A percentile compares a stretch with the other conserved stretches of the same genome.
Conservation (phyloP, 2,113 vertebrate species). For the Tonatia bakeri region DNA sequence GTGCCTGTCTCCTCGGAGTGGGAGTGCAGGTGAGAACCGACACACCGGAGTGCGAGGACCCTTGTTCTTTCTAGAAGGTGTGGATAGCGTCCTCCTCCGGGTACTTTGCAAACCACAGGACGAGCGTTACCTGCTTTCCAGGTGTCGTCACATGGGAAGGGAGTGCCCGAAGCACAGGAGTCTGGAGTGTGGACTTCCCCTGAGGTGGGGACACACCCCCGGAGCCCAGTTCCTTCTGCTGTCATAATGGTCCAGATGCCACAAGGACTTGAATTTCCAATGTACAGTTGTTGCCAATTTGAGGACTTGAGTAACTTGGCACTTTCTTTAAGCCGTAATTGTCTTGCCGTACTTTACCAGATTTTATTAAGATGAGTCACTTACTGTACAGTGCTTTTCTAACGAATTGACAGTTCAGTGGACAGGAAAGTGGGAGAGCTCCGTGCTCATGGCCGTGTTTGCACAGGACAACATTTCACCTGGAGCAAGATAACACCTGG, state of each 20-base stretch:
- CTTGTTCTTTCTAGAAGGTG: not conserved
- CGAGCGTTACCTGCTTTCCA: rapidly evolving
- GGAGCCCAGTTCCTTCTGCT: not conserved
- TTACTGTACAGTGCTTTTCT: not conserved
- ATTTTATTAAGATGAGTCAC: not conserved
- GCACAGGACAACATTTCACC: not conserved
- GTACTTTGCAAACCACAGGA: no score
- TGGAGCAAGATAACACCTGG: not conserved
- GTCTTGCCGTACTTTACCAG: not conserved
- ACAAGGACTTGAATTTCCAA: not conserved
- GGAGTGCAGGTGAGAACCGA: not conserved
- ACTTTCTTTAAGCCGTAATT: not conserved
- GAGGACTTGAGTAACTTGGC: not conserved
- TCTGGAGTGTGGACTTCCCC: not conserved
- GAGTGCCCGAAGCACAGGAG: not conserved
- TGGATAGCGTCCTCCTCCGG: not conserved
- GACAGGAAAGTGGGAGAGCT: not conserved
- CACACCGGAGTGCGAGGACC: not conserved
- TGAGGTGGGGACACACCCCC: not conserved
- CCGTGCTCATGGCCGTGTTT: not conserved
- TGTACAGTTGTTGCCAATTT: not conserved
- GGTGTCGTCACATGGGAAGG: not conserved
- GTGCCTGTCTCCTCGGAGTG: not conserved
- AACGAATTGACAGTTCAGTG: not conserved
- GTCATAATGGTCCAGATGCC: rapidly evolving